These are phyloP conservation scores for Saxidomus purpurata DNA, from an alignment of 1,140 invertebrate species.

Conservation along the genomic window DNA sequence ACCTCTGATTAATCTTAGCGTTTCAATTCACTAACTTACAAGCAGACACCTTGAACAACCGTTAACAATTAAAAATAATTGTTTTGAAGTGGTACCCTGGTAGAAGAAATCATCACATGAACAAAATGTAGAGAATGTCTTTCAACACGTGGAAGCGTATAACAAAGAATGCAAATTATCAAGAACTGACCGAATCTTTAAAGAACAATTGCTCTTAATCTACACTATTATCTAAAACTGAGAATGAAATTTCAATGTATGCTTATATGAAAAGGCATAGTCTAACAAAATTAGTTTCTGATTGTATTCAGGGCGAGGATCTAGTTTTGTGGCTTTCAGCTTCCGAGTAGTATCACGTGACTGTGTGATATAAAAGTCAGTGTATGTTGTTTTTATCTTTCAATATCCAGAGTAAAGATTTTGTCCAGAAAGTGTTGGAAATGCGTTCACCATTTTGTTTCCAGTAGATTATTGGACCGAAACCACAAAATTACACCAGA, in stretches of 20 bases:
- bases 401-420: not conserved
- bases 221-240: too few species aligned
- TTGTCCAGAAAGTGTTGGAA: too few species aligned
- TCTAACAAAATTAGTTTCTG: too few species aligned
- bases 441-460: too few species aligned
- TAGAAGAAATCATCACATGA: slow-evolving; percentile 13
- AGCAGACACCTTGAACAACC: slow-evolving; percentile 5
- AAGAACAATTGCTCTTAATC: too few species aligned
- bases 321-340: slow-evolving; percentile 32
- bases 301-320: not conserved
- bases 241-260: too few species aligned
- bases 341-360: not conserved
- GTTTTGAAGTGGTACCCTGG: slow-evolving; percentile 31
- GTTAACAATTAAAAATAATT: slow-evolving; percentile 44
- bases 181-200: too few species aligned
- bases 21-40: slow-evolving; percentile 19
- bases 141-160: too few species aligned
- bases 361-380: too few species aligned
- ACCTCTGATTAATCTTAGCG: not conserved
- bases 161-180: too few species aligned
- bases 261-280: too few species aligned
- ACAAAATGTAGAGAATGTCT: not conserved
- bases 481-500: slow-evolving; percentile 18
- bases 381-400: too few species aligned
- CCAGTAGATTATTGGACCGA: not conserved